Base-by-base conservation (phyloP, 2,797 vertebrate genomes). In the Rhinogobio ventralis region DNA sequence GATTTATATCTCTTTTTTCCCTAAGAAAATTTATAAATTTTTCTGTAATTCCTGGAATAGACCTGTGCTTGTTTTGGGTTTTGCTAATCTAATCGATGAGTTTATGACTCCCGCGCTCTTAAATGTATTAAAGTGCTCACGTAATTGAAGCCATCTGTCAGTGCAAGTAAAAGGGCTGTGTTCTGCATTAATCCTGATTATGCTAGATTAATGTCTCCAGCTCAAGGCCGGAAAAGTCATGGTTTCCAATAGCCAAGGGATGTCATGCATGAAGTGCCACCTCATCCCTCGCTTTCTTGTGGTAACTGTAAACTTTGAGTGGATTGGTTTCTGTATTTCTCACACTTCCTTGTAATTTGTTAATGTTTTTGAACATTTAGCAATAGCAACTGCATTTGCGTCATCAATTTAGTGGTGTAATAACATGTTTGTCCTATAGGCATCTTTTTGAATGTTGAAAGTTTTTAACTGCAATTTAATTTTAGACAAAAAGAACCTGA, bases 131-230 rank as follows among this genome's bases (percentile, higher is more conserved):
- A 87, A 90, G 86, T 81, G 85, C 85, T 88, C 64, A 84, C 87
- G 55, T 90, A 85, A 90, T 87, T 88, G 84, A 71, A 86, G 88
- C 87, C 88, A 89, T 91, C 83, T 88, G 89, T 91, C 87, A 88
- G 79, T 51, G 49, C n/a, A 46, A 71, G 30, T 39, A 66, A 85
- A 68, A 85, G 85, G 81, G 46, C 77, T 86, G 87, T 89, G 88
- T 90, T 81, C 74, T 79, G 84, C 78, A 88, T 88, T 82, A 88
- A 90, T 88, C 77, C 78, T 85, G 83, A 81, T 86, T 81, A 82
- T 86, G 76, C 83, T 87, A 76, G 78, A 83, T 86, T 87, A 82
- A 82, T 88, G 85, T 79, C 73, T 84, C 60, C 79, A 30, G 53
- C 39, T 46, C 17, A 23, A 57, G 25, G 60, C 66, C 55, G 71